Evolutionary conservation across 2,888 invertebrate species (phyloP), one percentile per base, ranked within the genome.

Genomic region (Monoplex corrugatus): DNA sequence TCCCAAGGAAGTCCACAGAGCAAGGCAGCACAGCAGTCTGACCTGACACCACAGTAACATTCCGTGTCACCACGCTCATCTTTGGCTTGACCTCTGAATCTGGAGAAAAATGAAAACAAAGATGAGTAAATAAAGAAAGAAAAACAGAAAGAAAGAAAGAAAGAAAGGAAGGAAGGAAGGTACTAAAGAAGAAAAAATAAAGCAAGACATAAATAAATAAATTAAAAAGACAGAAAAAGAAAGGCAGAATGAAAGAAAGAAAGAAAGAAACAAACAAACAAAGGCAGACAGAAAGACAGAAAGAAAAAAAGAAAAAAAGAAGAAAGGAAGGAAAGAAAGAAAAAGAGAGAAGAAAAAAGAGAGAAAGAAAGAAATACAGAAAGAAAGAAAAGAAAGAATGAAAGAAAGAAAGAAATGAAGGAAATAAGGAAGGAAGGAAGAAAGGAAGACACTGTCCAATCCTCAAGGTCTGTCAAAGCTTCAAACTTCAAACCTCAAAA

Each of bases 11-110:
- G 75, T 94, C 93, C 40, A 94, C 94, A 86, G 94, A 93, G 87
- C 94, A 94, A 5, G 94, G 94, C 44, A 94, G 91, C 13, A 94
- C 92, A 5, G 94, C 94, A 23, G 93, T 94, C 89, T 94, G 93
- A n/a, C 94, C 94, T 0, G 92, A 91, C 28, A 94, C 92, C 85
- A 94, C 93, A 0, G 94, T 94, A 32, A 94, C 93, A 87, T 94
- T 94, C 78, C 93, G 91, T 16, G 92, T 90, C 35, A 92, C 91
- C 44, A 93, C 93, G 87, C 93, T 93, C 90, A 94, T 93, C 68
- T 89, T 87, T 19, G 94, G 94, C 90, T 94, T 94, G 84, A 91
- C 87, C 28, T 93, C 93, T 44, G 92, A 88, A 19, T 90, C 94
- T 94, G 93, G 85, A 90, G 19, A 43, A 1, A 44, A 2, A 72